Percentiles rank a stretch among this genome's conserved stretches.
These are phyloP conservation scores for Ochropleura leucogaster DNA, from an alignment of 2,888 invertebrate genomes.

Conservation along the genomic window DNA sequence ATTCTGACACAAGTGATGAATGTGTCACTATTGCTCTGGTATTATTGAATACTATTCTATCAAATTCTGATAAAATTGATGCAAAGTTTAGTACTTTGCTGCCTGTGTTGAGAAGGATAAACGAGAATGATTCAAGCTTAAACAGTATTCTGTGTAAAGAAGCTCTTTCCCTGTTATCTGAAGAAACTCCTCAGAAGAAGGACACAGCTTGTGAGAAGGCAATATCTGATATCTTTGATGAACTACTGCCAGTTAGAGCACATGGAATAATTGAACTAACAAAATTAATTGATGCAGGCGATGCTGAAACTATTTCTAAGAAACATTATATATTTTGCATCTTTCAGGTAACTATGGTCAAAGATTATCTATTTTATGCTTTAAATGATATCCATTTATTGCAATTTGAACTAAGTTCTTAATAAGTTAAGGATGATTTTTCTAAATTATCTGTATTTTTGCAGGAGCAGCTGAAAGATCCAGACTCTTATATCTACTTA, in stretches of 20 bases:
- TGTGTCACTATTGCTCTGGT: constrained; percentile 84
- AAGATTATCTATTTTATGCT: neutral
- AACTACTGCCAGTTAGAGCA: constrained; percentile 94
- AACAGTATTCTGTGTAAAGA: constrained; percentile 82
- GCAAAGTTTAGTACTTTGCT: constrained; percentile 75
- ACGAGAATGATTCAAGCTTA: constrained; percentile 70
- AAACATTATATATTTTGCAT: constrained; percentile 93
- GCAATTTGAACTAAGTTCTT: neutral
- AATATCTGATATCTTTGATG: constrained; percentile 92
- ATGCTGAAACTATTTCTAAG: constrained; percentile 92
- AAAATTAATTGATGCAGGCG: constrained; percentile 92
- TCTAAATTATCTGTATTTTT: constrained; percentile 47
- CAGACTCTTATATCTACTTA: constrained; percentile 96
- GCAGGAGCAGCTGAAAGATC: constrained; percentile 93
- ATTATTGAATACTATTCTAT: constrained; percentile 83
- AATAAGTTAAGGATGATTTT: neutral
- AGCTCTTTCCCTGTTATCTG: constrained; percentile 76
- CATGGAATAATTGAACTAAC: constrained; percentile 94
- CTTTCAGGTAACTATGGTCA: constrained; percentile 91
- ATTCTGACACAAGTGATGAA: constrained; percentile 76
- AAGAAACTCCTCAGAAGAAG: constrained; percentile 66
- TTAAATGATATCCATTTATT: neutral
- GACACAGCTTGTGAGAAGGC: constrained; percentile 91
- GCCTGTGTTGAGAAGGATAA: constrained; percentile 76
- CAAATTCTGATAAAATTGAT: constrained; percentile 73